Evolutionary conservation across 1,140 invertebrate species (phyloP), one percentile per base, ranked within the genome.

Genomic region (Matsumurasca onukii): DNA sequence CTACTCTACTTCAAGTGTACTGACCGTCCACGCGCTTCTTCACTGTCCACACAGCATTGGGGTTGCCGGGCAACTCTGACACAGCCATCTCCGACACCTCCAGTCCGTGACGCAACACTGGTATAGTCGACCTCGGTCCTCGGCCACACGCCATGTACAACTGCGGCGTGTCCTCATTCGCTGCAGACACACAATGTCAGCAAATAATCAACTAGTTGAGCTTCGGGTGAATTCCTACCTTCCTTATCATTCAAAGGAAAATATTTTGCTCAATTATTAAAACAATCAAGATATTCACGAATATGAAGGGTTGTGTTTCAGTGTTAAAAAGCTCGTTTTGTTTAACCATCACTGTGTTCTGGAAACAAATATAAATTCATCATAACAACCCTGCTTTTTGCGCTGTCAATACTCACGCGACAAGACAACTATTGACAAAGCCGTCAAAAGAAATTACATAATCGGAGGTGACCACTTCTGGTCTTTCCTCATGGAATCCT

Each of bases 81-180:
- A 99, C 97, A 74, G 98, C 98, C 98, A 99, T 99, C 82, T 99
- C 98, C 0, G 96, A 95, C 1, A 93, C 97, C 85, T 99, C 98
- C 15, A 99, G 82, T 75, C 98, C 98, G 81, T 99, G 98, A 51
- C 98, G 86, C 1, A 99, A 81, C 0, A 99, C 94, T 76, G 97
- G 81, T 1, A 99, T 75, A 0, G 95, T 92, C 0, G 97, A 99
- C 65, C 97, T 83, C 1, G 98, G 92, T 1, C 98, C 97, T 70
- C 97, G 83, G 0, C 98, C 98, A 83, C 97, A 99, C 1, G 95
- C 84, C 74, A 97, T 91, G 78, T 99, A 98, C 39, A 99, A 83
- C 82, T 99, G 98, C 0, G 98, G 97, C 0, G 97, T 99, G 78
- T 99, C 98, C 85, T 99, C 98, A 77, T 98, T 98, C 20, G 96